Conservation (phyloP, 2,797 vertebrate genomes). For the Sebastes cheni region DNA sequence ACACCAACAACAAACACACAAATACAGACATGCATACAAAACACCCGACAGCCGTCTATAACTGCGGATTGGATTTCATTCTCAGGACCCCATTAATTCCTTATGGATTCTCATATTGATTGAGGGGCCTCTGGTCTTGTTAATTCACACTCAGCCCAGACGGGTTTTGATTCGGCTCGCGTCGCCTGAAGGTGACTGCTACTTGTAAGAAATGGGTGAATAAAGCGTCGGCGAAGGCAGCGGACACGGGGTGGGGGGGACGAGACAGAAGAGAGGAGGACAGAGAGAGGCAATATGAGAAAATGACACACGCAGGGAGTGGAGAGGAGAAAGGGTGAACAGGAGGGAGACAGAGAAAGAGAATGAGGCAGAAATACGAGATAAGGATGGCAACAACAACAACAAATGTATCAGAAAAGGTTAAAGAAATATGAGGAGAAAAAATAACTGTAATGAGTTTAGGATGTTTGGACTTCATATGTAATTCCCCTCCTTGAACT, state of each 20-base stretch:
- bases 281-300: background rate
- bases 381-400: background rate
- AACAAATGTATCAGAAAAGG: background rate
- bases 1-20: conserved; percentile 4
- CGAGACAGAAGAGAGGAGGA: background rate
- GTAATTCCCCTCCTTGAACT: conserved; percentile 17
- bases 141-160: conserved; percentile 68
- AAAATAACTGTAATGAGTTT: background rate
- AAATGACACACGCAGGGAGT: background rate
- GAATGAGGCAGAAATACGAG: background rate
- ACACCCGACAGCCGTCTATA: conserved; percentile 25
- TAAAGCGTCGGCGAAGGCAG: conserved; percentile 7
- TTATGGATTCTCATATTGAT: conserved; percentile 75
- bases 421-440: background rate
- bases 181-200: conserved; percentile 58
- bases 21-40: conserved; percentile 37
- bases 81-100: conserved; percentile 73
- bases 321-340: background rate
- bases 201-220: conserved; percentile 49
- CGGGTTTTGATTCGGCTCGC: conserved; percentile 65
- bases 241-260: background rate
- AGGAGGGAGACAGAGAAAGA: background rate
- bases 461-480: background rate
- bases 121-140: conserved; percentile 64
- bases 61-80: conserved; percentile 71